Evolutionary conservation across 2,888 invertebrate species (phyloP).

Genomic region (Biston betularia): DNA sequence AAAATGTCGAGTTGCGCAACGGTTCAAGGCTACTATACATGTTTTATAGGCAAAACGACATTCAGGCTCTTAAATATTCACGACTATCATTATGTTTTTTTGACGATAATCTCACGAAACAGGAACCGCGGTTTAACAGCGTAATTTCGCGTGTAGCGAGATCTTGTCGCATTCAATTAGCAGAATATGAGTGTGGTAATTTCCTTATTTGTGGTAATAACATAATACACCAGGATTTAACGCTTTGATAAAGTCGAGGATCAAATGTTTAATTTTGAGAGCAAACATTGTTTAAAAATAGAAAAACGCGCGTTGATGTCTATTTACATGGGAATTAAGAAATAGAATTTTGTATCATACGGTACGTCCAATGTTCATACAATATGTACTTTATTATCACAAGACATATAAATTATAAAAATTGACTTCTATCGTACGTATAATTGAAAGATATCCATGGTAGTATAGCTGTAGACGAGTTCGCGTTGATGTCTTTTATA

Average conservation of each 20-base stretch:
- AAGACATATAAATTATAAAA: too few species aligned
- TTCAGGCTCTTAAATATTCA: slow-evolving; percentile 57
- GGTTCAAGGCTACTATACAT: slow-evolving; percentile 74
- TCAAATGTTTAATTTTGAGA: slow-evolving; percentile 13
- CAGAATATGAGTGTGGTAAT: slow-evolving; percentile 47
- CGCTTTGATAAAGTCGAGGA: slow-evolving; percentile 23
- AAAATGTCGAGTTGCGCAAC: slow-evolving; percentile 72
- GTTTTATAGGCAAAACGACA: slow-evolving; percentile 51
- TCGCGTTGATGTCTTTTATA: slow-evolving; percentile 8
- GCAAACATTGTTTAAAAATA: slow-evolving; percentile 13
- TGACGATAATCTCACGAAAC: slow-evolving; percentile 41
- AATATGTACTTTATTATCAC: too few species aligned
- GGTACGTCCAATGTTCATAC: too few species aligned
- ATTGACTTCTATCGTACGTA: too few species aligned
- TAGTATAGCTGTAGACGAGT: not conserved
- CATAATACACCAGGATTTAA: slow-evolving; percentile 46
- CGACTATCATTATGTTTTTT: slow-evolving; percentile 54
- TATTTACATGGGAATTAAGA: slow-evolving; percentile 40
- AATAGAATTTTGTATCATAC: not conserved
- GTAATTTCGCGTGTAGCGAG: slow-evolving; percentile 44
- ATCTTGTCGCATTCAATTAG: slow-evolving; percentile 50
- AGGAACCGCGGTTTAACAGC: slow-evolving; percentile 48
- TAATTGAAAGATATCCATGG: too few species aligned
- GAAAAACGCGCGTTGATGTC: slow-evolving; percentile 50
- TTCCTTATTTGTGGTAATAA: slow-evolving; percentile 56